Evolutionary conservation across 2,888 invertebrate genomes (phyloP), one percentile per base, ranked within the genome.

Genomic region (Acleris laterana): DNA sequence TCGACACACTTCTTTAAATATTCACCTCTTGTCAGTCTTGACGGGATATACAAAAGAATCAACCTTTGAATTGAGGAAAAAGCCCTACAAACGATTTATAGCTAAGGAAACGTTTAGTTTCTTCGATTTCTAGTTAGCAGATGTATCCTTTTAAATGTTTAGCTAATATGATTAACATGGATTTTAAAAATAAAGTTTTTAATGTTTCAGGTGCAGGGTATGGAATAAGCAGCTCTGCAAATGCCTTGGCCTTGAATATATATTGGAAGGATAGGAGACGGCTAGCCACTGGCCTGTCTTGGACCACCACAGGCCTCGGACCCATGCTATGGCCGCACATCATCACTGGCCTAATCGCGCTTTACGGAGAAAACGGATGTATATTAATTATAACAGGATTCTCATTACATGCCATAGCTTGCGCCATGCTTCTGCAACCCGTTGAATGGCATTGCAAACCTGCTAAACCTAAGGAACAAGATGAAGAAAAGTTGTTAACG

Each of bases 311-410:
- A 3, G 96, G 95, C 0, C 79, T 96, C 28, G 96, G 96, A 0
- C 96, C 96, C 1, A 95, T 96, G 49, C 76, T 96, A 59, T 95
- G 96, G 93, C 96, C 96, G 3, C 94, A 95, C 74, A 88, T 96
- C 22, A 95, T 96, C 60, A 96, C 95, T 17, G 86, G 87, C 11
- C 81, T 96, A n/a, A 92, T 95, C 79, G 84, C 93, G 1, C 67
- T 82, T 38, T 96, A 95, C 68, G 96, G 95, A 0, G 95, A 95
- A 72, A 93, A 94, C 63, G 96, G 96, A 22, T 94, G 96, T 0
- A 93, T 95, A 57, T 82, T 96, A 17, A 89, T 96, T 32, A 94
- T 96, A 73, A 93, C 95, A 19, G 96, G 94, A 4, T 91, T 96
- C 65, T 93, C 96, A 1, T 85, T 96, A 62, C 95, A 96, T 77